Evolutionary conservation across 2,888 invertebrate species (phyloP).

Genomic region (Oegoconia quadripuncta): DNA sequence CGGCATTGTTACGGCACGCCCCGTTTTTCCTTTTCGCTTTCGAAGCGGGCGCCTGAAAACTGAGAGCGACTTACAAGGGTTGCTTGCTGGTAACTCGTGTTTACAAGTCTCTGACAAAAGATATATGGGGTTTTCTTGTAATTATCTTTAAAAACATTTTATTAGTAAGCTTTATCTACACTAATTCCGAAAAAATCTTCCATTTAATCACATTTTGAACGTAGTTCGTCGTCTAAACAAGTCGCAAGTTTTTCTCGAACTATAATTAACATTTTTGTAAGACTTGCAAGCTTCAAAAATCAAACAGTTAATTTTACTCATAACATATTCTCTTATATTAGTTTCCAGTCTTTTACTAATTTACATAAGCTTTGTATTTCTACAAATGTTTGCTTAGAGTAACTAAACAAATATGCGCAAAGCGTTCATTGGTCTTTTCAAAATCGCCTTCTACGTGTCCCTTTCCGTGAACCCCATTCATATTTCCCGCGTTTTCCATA

Average conservation of each 20-base stretch:
- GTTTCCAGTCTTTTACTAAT: too few relatives aligned
- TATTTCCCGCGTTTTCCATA: slow-evolving; percentile 75
- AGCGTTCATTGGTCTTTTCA: slow-evolving; percentile 38
- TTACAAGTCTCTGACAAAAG: neutral
- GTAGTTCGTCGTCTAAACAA: too few relatives aligned
- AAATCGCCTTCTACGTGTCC: slow-evolving; percentile 53
- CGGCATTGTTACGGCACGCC: slow-evolving; percentile 72
- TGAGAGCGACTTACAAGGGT: slow-evolving; percentile 31
- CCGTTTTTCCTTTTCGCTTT: slow-evolving; percentile 69
- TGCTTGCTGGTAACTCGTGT: slow-evolving; percentile 19
- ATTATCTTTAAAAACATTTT: neutral
- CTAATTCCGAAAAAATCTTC: too few relatives aligned
- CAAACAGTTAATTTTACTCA: too few relatives aligned
- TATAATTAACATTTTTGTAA: too few relatives aligned
- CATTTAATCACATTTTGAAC: too few relatives aligned
- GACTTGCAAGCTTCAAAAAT: too few relatives aligned
- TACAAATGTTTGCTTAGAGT: neutral
- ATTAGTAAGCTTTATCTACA: too few relatives aligned
- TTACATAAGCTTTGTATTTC: too few relatives aligned
- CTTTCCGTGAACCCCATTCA: slow-evolving; percentile 58
- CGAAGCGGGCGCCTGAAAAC: slow-evolving; percentile 52
- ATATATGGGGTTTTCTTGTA: neutral
- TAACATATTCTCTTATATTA: too few relatives aligned
- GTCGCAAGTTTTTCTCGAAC: too few relatives aligned
- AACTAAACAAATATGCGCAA: slow-evolving; percentile 2